Conservation (phyloP, 2,797 vertebrate species). For the Chloroceryle amazona region DNA sequence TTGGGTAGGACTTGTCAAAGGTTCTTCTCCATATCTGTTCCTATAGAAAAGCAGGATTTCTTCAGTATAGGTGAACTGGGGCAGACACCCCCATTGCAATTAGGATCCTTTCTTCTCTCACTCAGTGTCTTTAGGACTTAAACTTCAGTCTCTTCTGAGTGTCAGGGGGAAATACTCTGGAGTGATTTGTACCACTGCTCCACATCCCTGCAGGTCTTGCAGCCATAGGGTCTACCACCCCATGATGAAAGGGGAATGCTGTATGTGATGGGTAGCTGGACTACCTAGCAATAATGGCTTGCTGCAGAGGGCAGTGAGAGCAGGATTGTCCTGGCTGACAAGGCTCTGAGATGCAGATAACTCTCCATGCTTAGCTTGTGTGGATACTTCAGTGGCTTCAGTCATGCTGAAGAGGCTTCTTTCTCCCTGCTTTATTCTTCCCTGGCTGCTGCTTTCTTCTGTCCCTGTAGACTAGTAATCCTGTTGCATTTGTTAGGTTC, state of each 20-base stretch:
- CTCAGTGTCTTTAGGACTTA: background rate
- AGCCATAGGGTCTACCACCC: fast-evolving
- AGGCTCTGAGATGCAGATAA: background rate
- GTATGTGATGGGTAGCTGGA: background rate
- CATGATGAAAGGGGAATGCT: background rate
- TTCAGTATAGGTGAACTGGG: background rate
- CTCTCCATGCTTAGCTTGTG: background rate
- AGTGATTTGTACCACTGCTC: background rate
- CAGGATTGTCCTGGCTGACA: background rate
- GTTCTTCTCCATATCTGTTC: background rate
- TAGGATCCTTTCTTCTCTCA: background rate
- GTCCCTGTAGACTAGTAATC: background rate
- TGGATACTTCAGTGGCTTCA: background rate
- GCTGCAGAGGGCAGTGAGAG: background rate
- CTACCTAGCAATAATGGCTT: background rate
- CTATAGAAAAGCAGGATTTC: background rate
- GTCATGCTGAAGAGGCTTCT: background rate
- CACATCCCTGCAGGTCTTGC: background rate
- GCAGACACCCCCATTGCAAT: background rate
- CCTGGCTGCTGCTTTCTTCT: background rate
- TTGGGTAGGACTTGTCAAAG: background rate
- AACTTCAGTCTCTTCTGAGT: background rate
- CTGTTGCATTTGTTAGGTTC: background rate
- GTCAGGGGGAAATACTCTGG: background rate
- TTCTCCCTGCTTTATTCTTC: background rate